phyloP scores from a whole-genome alignment of 2,113 vertebrate species.

The Paradoxurus hermaphroditus region DNA sequence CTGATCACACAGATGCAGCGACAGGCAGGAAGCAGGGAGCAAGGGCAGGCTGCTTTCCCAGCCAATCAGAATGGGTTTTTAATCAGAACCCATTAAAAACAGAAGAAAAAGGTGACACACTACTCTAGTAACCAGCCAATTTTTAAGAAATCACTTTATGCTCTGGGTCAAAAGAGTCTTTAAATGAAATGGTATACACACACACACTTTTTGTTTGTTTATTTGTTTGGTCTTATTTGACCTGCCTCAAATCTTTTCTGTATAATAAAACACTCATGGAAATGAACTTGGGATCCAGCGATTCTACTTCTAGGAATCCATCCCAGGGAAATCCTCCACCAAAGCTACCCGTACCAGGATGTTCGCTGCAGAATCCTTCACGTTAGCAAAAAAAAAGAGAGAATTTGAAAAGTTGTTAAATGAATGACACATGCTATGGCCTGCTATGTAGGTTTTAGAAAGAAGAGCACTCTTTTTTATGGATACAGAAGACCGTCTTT shows the following conservation, averaged over 20 bases:
- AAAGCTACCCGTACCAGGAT: not conserved
- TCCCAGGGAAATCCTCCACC: not conserved
- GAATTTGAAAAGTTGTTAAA: not conserved
- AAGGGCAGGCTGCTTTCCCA: conserved; percentile 61
- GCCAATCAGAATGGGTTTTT: conserved; percentile 71
- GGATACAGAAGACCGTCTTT: not conserved
- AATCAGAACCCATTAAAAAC: conserved; percentile 59
- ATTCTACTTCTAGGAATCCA: not conserved
- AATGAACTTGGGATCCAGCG: not conserved
- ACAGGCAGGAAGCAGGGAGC: conserved; percentile 63
- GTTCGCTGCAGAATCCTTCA: not conserved
- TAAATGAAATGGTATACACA: not conserved
- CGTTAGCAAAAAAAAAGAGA: not conserved
- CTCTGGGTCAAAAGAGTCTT: conserved; percentile 73
- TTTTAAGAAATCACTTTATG: conserved; percentile 65
- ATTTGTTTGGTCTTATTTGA: not conserved
- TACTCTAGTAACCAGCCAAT: conserved; percentile 55
- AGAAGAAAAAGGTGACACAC: conserved; percentile 55
- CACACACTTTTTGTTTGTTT: not conserved
- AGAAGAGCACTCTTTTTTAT: not conserved
- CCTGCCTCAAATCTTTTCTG: not conserved
- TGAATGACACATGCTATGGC: not conserved
- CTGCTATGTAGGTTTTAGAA: not conserved
- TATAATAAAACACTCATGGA: not conserved
- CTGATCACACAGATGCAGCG: conserved; percentile 64